Evolutionary conservation across 2,888 invertebrate genomes (phyloP).

Genomic region (Calameuta idolon): DNA sequence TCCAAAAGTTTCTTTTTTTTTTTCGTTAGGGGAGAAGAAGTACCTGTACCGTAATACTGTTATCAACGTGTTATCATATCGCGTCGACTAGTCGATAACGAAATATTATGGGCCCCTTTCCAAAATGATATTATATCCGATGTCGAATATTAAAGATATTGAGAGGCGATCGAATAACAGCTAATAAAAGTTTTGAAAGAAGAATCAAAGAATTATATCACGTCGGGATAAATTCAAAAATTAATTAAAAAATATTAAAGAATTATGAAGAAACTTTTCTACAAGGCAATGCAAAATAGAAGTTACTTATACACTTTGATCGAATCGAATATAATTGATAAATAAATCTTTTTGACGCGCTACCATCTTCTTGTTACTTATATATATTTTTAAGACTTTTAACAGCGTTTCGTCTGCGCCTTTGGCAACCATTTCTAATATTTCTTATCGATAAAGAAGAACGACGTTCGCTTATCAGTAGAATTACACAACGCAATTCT

Average conservation of each 20-base stretch:
- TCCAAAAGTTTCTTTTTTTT: too few species aligned
- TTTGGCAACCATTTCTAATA: conserved; percentile 11
- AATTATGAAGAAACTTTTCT: not conserved
- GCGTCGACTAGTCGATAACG: conserved; percentile 41
- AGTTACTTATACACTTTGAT: not conserved
- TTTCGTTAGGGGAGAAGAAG: conserved; percentile 33
- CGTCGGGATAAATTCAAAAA: too few species aligned
- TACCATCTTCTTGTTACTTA: not conserved
- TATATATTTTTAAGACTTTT: not conserved
- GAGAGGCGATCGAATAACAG: too few species aligned
- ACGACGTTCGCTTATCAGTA: conserved; percentile 4
- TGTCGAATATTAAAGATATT: not conserved
- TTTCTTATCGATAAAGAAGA: conserved; percentile 14
- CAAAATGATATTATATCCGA: not conserved
- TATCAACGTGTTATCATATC: conserved; percentile 52
- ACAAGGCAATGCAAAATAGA: not conserved
- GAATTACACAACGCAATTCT: not conserved
- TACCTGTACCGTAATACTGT: conserved; percentile 42
- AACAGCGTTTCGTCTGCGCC: not conserved
- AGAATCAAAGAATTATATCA: too few species aligned
- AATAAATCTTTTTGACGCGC: not conserved
- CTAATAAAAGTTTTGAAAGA: too few species aligned
- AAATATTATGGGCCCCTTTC: conserved; percentile 36
- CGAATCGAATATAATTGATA: not conserved
- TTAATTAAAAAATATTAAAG: too few species aligned